phyloP scores from a whole-genome alignment of 2,113 vertebrate species.

The Eupsittula cactorum region DNA sequence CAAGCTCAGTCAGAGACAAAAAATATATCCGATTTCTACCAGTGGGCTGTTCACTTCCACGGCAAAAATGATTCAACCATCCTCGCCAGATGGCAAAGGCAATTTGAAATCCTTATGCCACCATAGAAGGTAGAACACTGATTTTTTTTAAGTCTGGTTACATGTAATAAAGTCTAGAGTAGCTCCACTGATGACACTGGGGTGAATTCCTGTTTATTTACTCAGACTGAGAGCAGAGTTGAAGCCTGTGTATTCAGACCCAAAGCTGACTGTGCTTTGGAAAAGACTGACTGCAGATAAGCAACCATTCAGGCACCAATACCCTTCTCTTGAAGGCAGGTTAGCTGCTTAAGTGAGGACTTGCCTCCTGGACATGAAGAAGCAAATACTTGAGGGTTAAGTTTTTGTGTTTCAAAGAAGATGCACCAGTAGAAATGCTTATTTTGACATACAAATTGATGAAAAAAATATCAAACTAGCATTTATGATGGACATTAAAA shows the following conservation, averaged over 20 bases:
- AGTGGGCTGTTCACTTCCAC: background rate
- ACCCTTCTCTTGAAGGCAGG: background rate
- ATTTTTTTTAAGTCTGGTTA: background rate
- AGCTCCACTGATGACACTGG: background rate
- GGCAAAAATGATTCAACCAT: background rate
- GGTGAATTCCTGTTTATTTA: background rate
- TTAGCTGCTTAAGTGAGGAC: background rate
- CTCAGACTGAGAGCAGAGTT: background rate
- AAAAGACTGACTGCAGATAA: background rate
- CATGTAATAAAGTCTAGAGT: background rate
- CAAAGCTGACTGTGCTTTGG: background rate
- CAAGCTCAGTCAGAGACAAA: background rate
- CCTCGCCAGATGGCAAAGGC: background rate
- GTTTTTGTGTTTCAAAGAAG: background rate
- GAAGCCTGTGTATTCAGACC: background rate
- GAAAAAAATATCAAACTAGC: background rate
- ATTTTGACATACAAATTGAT: background rate
- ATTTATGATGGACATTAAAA: background rate
- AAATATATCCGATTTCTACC: background rate
- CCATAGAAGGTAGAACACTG: background rate
- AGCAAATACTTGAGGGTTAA: background rate
- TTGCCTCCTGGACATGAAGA: background rate
- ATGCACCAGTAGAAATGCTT: background rate
- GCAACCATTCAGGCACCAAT: background rate
- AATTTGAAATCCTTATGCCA: background rate